phyloP scores from a whole-genome alignment of 2,113 vertebrate species.

The Scatophagus argus region DNA sequence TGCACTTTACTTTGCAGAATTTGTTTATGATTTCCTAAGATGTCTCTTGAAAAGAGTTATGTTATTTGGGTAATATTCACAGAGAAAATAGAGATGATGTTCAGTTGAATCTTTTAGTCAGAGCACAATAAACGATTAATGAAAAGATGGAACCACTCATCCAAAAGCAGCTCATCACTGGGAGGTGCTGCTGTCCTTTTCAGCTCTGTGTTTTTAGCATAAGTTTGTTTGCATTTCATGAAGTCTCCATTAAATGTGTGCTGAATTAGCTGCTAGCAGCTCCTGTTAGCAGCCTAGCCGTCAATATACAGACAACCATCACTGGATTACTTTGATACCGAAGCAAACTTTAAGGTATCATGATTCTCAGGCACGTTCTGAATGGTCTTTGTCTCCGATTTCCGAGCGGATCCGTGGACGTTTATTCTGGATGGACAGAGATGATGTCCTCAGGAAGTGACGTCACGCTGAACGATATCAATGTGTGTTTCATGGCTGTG shows the following conservation, averaged over 20 bases:
- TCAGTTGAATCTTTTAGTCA: neutral
- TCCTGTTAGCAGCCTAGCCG: neutral
- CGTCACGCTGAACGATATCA: no score
- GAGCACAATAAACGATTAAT: constrained; percentile 14
- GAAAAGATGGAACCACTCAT: neutral
- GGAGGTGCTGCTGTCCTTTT: neutral
- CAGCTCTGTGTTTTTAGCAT: no score
- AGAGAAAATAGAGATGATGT: neutral
- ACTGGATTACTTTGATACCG: neutral
- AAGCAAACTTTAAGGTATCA: neutral
- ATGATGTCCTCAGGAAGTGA: no score
- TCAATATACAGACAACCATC: neutral
- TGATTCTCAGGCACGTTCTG: neutral
- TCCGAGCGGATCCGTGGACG: no score
- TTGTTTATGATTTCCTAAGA: neutral
- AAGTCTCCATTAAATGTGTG: no score
- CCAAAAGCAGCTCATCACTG: neutral
- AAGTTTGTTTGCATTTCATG: neutral
- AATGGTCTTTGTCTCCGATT: no score
- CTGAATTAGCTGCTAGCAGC: neutral
- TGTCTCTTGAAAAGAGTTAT: neutral
- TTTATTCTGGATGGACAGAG: no score
- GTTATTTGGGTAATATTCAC: neutral
- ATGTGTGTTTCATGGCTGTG: no score
- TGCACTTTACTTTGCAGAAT: constrained; percentile 6